phyloP scores from a whole-genome alignment of 2,888 invertebrate species.

The Osmoderma eremita region DNA sequence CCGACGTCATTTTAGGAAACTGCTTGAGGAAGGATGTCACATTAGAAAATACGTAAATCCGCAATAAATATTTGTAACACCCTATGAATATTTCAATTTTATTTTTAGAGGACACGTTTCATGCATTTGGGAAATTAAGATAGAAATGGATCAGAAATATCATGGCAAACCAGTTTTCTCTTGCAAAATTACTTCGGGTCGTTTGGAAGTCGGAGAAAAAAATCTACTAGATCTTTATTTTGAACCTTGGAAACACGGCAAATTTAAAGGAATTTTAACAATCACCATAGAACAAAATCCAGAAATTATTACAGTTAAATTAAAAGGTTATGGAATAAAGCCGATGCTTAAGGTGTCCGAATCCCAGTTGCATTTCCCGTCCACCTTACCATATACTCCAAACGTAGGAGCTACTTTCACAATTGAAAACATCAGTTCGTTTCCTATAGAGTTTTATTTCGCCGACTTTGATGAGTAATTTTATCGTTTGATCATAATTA shows the following conservation, averaged over 20 bases:
- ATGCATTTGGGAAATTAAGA: constrained; percentile 64
- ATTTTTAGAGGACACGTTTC: constrained; percentile 67
- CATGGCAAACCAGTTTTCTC: constrained; percentile 50
- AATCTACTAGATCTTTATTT: constrained; percentile 69
- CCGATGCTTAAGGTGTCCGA: constrained; percentile 67
- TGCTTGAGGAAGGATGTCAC: constrained; percentile 67
- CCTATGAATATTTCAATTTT: neutral
- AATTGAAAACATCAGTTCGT: constrained; percentile 72
- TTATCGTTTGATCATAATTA: constrained; percentile 43
- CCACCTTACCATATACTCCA: constrained; percentile 72
- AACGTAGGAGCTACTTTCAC: constrained; percentile 69
- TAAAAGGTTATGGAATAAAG: constrained; percentile 68
- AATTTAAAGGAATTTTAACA: constrained; percentile 55
- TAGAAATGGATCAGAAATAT: constrained; percentile 21
- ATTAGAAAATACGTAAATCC: constrained; percentile 69
- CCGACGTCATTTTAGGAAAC: constrained; percentile 69
- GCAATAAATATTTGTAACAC: neutral
- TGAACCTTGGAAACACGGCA: constrained; percentile 67
- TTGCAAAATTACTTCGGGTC: constrained; percentile 62
- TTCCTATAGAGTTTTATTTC: constrained; percentile 76
- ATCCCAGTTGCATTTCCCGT: constrained; percentile 68
- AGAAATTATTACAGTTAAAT: constrained; percentile 63
- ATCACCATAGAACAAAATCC: constrained; percentile 67
- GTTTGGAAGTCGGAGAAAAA: constrained; percentile 65
- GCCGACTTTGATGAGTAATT: constrained; percentile 75